Percentiles rank a stretch among this genome's conserved stretches.
Evolutionary conservation across 2,113 vertebrate genomes (phyloP).

Genomic region (Vireo altiloquus): DNA sequence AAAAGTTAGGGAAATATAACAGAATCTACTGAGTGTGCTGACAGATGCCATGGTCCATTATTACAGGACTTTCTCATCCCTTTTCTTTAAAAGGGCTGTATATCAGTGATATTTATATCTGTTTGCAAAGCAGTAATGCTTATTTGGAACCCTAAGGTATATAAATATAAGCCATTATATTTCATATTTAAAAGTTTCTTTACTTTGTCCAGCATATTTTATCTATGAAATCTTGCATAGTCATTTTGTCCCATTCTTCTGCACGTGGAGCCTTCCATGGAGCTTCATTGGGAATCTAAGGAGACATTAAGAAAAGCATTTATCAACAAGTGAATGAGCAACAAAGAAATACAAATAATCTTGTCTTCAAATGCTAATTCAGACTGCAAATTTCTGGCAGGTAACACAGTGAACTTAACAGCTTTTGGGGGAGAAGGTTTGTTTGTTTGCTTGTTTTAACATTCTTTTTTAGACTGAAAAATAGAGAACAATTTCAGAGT

Average conservation of each 20-base stretch:
- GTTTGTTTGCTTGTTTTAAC: not conserved
- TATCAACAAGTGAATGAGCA: not conserved
- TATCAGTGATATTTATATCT: not conserved
- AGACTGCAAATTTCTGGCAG: not conserved
- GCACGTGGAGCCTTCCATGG: constrained; percentile 93
- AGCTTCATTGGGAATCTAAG: constrained; percentile 91
- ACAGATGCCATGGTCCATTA: not conserved
- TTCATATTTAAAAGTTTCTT: not conserved
- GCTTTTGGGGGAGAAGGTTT: not conserved
- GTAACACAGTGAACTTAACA: not conserved
- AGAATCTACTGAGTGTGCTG: not conserved
- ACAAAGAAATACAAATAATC: not conserved
- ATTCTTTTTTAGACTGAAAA: not conserved
- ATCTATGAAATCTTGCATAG: constrained; percentile 89
- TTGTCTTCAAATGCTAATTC: not conserved
- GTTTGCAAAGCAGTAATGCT: not conserved
- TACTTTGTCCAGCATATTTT: constrained; percentile 94
- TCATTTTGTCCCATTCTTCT: constrained; percentile 94
- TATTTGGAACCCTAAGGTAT: not conserved
- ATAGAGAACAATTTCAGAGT: not conserved
- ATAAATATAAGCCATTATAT: not conserved
- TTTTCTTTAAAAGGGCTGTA: not conserved
- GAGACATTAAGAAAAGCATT: not conserved
- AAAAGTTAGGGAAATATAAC: not conserved
- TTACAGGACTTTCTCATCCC: not conserved